Base-by-base conservation (phyloP, 2,888 invertebrate species). In the Tetragonisca angustula region DNA sequence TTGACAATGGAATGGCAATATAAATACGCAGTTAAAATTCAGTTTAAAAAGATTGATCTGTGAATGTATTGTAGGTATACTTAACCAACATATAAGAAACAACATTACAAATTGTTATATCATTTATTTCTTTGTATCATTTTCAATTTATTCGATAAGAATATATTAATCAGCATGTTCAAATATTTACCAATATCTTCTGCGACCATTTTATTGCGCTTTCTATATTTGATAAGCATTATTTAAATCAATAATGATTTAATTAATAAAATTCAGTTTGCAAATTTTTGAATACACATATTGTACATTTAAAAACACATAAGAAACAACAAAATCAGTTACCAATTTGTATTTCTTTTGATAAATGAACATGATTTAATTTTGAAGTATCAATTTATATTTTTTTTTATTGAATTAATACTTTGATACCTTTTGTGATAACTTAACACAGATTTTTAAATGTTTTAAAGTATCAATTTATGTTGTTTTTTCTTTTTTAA, bases 101-200 rank as follows among this genome's bases (percentile, higher is more conserved):
- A 17, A 43, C 1, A 27, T 62, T 54, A 2, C 54, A 1, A 61
- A 36, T 49, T 72, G 15, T 24, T 9, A 24, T 27, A 9, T 27
- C 4, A 72, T 5, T 62, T 32, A 11, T n/a, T 61, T 62, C 32
- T 4, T 62, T 72, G 15, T 24, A 32, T 62, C n/a, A n/a, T 19
- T 49, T 49, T 21, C 49, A 24, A 27, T 61, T 61, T 27, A 21
- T n/a, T 69, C 24, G 19, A 19, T 72, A 49, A 72, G 32, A 32
- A 52, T 32, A 69, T 32, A 69, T 54, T 54, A 36, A 24, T 71
- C 24, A 21, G 71, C 71, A 71, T 71, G 71, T 43, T 70, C 36
- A 17, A 17, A 32, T 36, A 70, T 36, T 43, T 43, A 11, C 21
- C 36, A 32, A 3, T 27, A 61, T 17, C 15, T 13, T 59, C 24